These are phyloP conservation scores for Chymomyza fuscimana DNA, from an alignment of 2,888 invertebrate species.

Conservation along the genomic window DNA sequence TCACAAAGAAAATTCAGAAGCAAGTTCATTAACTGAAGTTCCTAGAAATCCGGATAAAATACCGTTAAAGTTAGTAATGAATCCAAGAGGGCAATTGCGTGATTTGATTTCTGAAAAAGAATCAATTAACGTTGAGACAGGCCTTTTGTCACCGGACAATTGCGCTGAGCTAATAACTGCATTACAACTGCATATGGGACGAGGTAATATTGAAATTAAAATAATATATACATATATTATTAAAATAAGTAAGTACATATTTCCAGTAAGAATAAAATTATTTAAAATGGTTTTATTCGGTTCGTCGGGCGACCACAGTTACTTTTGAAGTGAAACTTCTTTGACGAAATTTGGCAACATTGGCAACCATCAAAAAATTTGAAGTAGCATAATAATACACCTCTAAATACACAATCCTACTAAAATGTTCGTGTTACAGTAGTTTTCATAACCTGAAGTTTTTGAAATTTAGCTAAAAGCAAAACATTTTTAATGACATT, in stretches of 20 bases:
- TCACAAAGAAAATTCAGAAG: conserved; percentile 74
- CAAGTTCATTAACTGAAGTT: conserved; percentile 39
- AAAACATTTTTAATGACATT: too few relatives aligned
- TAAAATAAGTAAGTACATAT: background rate
- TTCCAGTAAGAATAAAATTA: too few relatives aligned
- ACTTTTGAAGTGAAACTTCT: too few relatives aligned
- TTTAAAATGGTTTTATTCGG: too few relatives aligned
- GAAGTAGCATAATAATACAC: too few relatives aligned
- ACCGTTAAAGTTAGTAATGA: conserved; percentile 87
- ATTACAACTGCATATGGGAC: conserved; percentile 88
- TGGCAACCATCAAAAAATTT: too few relatives aligned
- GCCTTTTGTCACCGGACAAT: conserved; percentile 86
- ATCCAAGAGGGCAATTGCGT: conserved; percentile 87
- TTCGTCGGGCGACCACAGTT: too few relatives aligned
- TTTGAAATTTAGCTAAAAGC: too few relatives aligned
- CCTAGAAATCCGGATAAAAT: conserved; percentile 62
- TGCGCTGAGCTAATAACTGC: conserved; percentile 89
- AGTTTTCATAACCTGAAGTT: too few relatives aligned
- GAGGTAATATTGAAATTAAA: conserved; percentile 81
- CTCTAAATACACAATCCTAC: too few relatives aligned
- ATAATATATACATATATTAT: background rate
- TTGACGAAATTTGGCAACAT: too few relatives aligned
- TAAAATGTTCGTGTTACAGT: too few relatives aligned
- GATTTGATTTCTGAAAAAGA: conserved; percentile 85
- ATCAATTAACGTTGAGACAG: conserved; percentile 83